Conservation (phyloP, 1,140 invertebrate species). For the Leptinotarsa texana region DNA sequence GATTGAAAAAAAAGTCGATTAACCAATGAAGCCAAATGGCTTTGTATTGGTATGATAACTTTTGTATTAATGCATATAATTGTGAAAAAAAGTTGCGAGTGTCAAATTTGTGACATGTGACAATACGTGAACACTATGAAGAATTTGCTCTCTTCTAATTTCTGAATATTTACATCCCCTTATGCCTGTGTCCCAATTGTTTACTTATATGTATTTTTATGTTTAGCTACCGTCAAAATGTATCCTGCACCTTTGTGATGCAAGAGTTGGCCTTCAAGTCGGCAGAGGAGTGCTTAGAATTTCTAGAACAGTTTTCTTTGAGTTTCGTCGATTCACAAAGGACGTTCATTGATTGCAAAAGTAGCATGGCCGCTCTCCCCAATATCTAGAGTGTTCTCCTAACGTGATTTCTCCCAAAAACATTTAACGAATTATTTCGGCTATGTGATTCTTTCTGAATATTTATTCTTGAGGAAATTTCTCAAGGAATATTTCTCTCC, state of each 20-base stretch:
- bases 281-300: conserved; percentile 80
- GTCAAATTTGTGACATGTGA: too few species aligned
- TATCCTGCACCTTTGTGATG: conserved; percentile 83
- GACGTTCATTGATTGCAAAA: conserved; percentile 84
- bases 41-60: too few species aligned
- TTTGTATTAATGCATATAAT: too few species aligned
- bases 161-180: conserved; percentile 18
- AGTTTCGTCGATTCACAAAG: conserved; percentile 72
- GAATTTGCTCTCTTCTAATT: background rate
- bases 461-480: background rate
- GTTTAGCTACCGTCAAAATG: conserved; percentile 90
- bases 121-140: too few species aligned
- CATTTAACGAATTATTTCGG: background rate
- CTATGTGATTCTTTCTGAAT: background rate
- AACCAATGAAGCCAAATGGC: too few species aligned
- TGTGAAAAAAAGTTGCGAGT: too few species aligned
- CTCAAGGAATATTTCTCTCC: background rate
- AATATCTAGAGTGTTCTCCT: conserved; percentile 54
- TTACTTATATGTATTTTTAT: conserved; percentile 51
- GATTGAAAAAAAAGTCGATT: too few species aligned
- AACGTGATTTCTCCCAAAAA: background rate
- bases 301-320: conserved; percentile 81
- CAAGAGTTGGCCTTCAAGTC: conserved; percentile 86
- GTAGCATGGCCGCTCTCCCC: conserved; percentile 67
- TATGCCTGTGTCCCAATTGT: background rate